A percentile compares a stretch with the other conserved stretches of the same genome.
Conservation (phyloP, 64 coral and sea anemone genomes). For the Acropora yongei region DNA sequence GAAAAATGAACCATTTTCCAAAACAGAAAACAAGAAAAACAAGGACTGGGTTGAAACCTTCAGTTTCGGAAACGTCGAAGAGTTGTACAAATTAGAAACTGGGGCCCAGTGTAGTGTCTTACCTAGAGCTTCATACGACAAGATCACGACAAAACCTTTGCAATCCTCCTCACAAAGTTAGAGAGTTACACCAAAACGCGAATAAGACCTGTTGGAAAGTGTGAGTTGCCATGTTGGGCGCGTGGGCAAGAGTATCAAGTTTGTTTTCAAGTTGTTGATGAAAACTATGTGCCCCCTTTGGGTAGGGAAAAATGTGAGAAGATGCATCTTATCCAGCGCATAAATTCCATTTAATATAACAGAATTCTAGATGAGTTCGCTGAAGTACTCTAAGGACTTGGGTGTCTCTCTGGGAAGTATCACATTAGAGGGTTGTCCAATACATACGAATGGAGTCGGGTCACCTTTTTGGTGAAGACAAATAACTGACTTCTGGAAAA, state of each 20-base stretch:
- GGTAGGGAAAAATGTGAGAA: background rate
- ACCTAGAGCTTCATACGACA: background rate
- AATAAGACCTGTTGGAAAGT: background rate
- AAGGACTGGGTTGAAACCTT: background rate
- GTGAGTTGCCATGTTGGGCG: too few relatives aligned
- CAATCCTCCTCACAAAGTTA: background rate
- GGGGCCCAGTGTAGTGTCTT: too few relatives aligned
- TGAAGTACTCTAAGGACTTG: background rate
- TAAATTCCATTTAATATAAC: background rate
- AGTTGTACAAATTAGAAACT: background rate
- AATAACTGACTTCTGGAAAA: too few relatives aligned
- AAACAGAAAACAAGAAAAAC: too few relatives aligned
- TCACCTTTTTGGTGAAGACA: too few relatives aligned
- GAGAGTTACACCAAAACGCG: too few relatives aligned
- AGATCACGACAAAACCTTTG: background rate
- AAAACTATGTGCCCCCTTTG: background rate
- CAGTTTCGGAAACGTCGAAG: background rate
- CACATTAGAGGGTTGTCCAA: background rate
- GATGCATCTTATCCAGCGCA: background rate
- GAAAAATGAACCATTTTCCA: too few relatives aligned
- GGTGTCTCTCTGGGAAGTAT: background rate
- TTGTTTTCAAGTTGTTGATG: background rate
- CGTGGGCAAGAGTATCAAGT: background rate
- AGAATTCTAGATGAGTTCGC: background rate
- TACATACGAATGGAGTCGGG: too few relatives aligned